These are phyloP conservation scores for Pardalotus punctatus DNA, from an alignment of 2,113 vertebrate genomes.

Conservation along the genomic window DNA sequence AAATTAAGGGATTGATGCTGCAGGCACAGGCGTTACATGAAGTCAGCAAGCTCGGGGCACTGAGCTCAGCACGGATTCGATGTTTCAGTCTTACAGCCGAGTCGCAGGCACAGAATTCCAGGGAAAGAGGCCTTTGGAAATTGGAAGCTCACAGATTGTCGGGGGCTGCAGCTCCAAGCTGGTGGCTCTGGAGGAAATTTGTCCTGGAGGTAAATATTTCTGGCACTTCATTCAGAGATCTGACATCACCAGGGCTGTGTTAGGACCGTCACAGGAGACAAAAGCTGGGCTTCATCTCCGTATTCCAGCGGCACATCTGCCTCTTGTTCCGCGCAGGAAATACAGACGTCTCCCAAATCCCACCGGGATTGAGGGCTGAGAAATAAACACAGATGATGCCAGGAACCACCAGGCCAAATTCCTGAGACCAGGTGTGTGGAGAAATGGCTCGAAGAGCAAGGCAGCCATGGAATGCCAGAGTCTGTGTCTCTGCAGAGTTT, in stretches of 20 bases:
- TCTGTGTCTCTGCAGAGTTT: too few relatives aligned
- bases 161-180: neutral
- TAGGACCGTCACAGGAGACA: constrained; percentile 55
- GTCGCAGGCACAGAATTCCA: neutral
- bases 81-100: neutral
- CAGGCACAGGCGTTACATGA: neutral
- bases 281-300: constrained; percentile 28
- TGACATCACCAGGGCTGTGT: constrained; percentile 1
- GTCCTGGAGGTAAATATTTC: constrained; percentile 54
- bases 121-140: neutral
- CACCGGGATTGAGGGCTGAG: neutral
- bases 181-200: too few relatives aligned
- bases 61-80: neutral
- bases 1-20: neutral
- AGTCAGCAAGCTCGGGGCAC: neutral
- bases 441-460: too few relatives aligned
- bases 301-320: neutral
- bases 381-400: neutral
- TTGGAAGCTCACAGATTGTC: neutral
- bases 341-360: constrained; percentile 18
- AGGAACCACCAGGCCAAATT: neutral
- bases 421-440: neutral
- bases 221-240: constrained; percentile 54
- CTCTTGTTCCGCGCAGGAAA: constrained; percentile 5
- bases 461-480: too few relatives aligned